A percentile compares a stretch with the other conserved stretches of the same genome.
These are phyloP conservation scores for Heliothis subflexa DNA, from an alignment of 1,140 invertebrate species.

Conservation along the genomic window DNA sequence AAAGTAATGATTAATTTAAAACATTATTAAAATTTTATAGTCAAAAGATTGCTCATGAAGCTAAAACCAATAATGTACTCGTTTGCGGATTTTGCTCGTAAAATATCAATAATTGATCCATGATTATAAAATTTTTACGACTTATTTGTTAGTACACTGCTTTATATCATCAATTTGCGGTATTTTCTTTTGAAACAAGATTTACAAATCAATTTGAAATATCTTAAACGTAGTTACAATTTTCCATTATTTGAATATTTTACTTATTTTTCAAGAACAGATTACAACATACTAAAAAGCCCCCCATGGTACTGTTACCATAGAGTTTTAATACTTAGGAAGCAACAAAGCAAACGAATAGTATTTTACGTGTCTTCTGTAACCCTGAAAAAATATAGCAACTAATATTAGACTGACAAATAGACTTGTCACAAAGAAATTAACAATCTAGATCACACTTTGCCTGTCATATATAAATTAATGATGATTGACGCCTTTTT, in stretches of 20 bases:
- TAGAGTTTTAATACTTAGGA: too few relatives aligned
- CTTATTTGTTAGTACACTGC: constrained; percentile 14
- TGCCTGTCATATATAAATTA: too few relatives aligned
- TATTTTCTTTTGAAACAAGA: neutral
- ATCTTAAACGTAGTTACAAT: neutral
- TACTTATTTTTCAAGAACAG: too few relatives aligned
- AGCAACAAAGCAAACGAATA: too few relatives aligned
- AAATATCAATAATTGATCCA: constrained; percentile 34
- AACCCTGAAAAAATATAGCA: neutral
- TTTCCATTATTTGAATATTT: too few relatives aligned
- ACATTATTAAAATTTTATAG: neutral
- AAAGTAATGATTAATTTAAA: constrained; percentile 1
- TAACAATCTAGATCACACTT: neutral
- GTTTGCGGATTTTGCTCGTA: constrained; percentile 24
- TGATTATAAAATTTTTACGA: constrained; percentile 20
- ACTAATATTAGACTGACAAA: neutral
- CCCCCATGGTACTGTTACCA: too few relatives aligned
- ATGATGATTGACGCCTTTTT: too few relatives aligned
- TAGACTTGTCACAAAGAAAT: neutral
- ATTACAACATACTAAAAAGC: too few relatives aligned
- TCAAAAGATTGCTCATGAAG: neutral
- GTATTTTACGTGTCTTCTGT: too few relatives aligned
- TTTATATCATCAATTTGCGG: constrained; percentile 9
- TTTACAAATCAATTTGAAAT: neutral
- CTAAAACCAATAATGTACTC: constrained; percentile 24